Base-by-base conservation (phyloP, 2,888 invertebrate species). In the Leptinotarsa tumamoca region DNA sequence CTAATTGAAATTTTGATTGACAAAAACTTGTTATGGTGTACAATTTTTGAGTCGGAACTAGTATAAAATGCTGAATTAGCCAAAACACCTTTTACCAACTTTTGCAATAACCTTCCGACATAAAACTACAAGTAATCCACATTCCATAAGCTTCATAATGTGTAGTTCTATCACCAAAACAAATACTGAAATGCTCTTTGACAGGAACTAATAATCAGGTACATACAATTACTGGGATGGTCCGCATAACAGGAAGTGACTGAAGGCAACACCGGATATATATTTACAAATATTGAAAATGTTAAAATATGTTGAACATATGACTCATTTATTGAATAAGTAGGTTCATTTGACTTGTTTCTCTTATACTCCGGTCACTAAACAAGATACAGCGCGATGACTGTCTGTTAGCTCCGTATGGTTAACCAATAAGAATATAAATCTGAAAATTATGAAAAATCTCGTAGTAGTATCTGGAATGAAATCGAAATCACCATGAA, bases 191-290 rank as follows among this genome's bases (percentile, higher is more conserved):
- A 17, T 63, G 43, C 17, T 63, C 63, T 63, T 63, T 63, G 63
- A 17, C 63, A 63, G 63, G 63, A 63, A 63, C 63, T 63, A 63
- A 63, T 63, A 63, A 63, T 63, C 63, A 43, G 43, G 27, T n/a
- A 63, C 63, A 63, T 61, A 27, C 61, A 61, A 61, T 63, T 63
- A 33, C 33, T 63, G 63, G 63, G 63, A 63, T 63, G 63, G 63
- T 63, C 21, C 63, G 43, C 63, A 63, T 63, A 63, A 63, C 63
- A 63, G 63, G 63, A 63, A 63, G 43, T 63, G 33, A 13, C 58
- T n/a, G 58, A n/a, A 58, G 21, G 18, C 21, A 58, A 23, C 43
- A 63, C 63, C 63, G 63, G 63, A 63, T 63, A 63, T 43, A 63
- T 63, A 63, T 43, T 63, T 63, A 63, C 63, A 63, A 63, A 63